phyloP scores from a whole-genome alignment of 2,888 invertebrate genomes.

The Dicycla oo region DNA sequence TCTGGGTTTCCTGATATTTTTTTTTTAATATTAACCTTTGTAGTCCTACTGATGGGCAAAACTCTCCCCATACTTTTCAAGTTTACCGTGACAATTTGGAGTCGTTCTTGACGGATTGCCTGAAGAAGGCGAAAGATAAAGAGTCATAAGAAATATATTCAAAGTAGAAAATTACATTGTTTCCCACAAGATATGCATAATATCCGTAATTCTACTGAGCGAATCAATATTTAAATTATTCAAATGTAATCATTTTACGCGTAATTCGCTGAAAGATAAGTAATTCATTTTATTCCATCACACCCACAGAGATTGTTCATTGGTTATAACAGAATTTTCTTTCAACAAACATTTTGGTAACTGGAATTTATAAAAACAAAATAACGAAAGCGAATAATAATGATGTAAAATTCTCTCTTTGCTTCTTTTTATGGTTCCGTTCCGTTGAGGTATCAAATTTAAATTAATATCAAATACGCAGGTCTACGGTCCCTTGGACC shows the following conservation, averaged over 20 bases:
- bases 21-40: no score
- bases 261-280: neutral
- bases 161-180: neutral
- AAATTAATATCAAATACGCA: no score
- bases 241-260: constrained; percentile 7
- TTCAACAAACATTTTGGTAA: neutral
- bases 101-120: neutral
- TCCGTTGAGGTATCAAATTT: no score
- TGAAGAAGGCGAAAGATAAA: neutral
- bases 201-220: neutral
- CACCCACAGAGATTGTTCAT: constrained; percentile 6
- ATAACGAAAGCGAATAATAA: neutral
- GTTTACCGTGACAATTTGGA: neutral
- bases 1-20: no score
- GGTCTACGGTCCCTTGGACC: no score
- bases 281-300: constrained; percentile 10
- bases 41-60: neutral
- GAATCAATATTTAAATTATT: constrained; percentile 11
- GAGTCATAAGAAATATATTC: neutral
- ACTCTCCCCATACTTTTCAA: neutral
- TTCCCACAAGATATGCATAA: neutral
- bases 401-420: constrained; percentile 2
- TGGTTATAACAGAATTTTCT: neutral
- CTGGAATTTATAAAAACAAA: neutral
- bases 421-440: no score